phyloP scores from a whole-genome alignment of 2,888 invertebrate genomes.

The Druceiella hillmani region DNA sequence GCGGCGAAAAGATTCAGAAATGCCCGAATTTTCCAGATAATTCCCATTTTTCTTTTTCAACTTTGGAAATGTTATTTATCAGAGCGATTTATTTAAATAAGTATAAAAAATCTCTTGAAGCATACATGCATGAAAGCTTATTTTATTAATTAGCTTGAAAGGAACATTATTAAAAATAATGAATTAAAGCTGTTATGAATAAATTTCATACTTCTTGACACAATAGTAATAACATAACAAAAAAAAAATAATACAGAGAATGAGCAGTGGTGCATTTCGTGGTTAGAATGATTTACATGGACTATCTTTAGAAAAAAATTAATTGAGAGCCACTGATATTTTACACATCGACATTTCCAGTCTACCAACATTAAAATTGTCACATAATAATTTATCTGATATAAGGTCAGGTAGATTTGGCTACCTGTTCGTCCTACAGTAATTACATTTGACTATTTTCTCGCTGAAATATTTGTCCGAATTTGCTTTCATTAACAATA shows the following conservation, averaged over 20 bases:
- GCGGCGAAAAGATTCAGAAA: too few species aligned
- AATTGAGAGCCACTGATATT: conserved; percentile 61
- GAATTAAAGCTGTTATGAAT: too few species aligned
- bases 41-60: conserved; percentile 86
- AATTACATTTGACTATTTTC: conserved; percentile 64
- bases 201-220: too few species aligned
- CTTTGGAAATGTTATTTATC: conserved; percentile 77
- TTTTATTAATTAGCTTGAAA: not conserved
- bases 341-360: conserved; percentile 70
- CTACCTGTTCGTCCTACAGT: conserved; percentile 72
- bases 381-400: conserved; percentile 73
- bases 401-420: conserved; percentile 65
- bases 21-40: conserved; percentile 69
- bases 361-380: conserved; percentile 64
- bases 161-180: conserved; percentile 10
- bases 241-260: conserved; percentile 63
- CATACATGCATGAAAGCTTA: not conserved
- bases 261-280: conserved; percentile 70
- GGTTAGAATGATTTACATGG: conserved; percentile 72
- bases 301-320: conserved; percentile 71
- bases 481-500: conserved; percentile 68
- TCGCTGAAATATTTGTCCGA: conserved; percentile 63
- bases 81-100: too few species aligned
- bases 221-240: too few species aligned
- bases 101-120: conserved; percentile 3